A percentile compares a stretch with the other conserved stretches of the same genome.
phyloP scores from a whole-genome alignment of 2,797 vertebrate genomes.

The Artibeus jamaicensis region DNA sequence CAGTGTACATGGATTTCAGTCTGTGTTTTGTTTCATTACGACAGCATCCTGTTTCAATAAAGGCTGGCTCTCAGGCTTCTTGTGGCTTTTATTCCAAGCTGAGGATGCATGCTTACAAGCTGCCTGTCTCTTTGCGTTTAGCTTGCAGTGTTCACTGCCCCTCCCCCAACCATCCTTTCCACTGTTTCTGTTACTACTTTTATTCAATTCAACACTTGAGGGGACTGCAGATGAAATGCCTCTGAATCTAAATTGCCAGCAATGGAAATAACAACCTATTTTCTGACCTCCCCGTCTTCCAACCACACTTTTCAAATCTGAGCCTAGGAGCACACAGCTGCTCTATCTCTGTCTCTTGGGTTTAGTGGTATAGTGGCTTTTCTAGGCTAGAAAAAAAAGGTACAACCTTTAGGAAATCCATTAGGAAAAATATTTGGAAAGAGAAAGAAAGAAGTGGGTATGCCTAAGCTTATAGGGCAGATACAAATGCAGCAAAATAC shows the following conservation, averaged over 20 bases:
- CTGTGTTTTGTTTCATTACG: conserved; percentile 53
- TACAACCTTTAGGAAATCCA: conserved; percentile 15
- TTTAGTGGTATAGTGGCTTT: conserved; percentile 53
- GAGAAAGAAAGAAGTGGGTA: conserved; percentile 4
- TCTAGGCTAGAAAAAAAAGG: neutral
- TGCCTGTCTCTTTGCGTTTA: conserved; percentile 80
- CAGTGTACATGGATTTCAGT: conserved; percentile 48
- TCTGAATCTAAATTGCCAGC: conserved; percentile 90
- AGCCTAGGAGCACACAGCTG: conserved; percentile 43
- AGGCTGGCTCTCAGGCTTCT: conserved; percentile 62
- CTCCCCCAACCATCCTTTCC: conserved; percentile 76
- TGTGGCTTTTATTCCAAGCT: conserved; percentile 69
- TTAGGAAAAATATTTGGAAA: conserved; percentile 55
- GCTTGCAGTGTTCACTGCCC: conserved; percentile 72
- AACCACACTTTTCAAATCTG: conserved; percentile 69
- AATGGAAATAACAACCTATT: conserved; percentile 91
- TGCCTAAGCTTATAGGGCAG: neutral
- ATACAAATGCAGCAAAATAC: conserved; percentile 6
- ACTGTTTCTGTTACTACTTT: conserved; percentile 79
- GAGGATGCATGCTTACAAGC: conserved; percentile 77
- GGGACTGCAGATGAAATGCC: conserved; percentile 93
- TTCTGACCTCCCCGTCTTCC: conserved; percentile 80
- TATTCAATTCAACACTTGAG: conserved; percentile 93
- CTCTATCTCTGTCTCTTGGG: conserved; percentile 56
- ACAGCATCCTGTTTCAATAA: conserved; percentile 66